A percentile compares a stretch with the other conserved stretches of the same genome.
Conservation (phyloP, 2,888 invertebrate species). For the Eupithecia abbreviata region DNA sequence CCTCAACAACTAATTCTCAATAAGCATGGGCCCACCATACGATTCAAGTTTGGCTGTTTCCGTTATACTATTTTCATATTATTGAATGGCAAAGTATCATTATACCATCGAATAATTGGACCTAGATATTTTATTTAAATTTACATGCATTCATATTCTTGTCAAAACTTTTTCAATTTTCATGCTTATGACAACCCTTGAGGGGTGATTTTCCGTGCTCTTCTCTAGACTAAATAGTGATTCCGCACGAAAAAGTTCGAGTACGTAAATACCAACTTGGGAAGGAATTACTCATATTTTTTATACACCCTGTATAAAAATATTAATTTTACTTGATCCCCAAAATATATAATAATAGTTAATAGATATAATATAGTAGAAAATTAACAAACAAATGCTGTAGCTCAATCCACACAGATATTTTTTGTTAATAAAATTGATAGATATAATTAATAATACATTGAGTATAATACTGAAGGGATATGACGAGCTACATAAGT, state of each 20-base stretch:
- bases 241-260: neutral
- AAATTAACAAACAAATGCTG: no score
- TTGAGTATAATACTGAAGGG: no score
- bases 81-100: neutral
- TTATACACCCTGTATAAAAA: neutral
- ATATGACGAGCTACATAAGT: no score
- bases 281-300: neutral
- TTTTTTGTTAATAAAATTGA: no score
- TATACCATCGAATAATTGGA: neutral
- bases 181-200: conserved; percentile 18
- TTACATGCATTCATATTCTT: neutral
- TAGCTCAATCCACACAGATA: no score
- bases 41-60: neutral
- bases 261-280: neutral
- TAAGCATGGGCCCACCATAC: neutral
- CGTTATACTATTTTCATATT: neutral
- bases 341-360: no score
- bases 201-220: conserved; percentile 19
- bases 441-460: no score
- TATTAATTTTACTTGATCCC: no score
- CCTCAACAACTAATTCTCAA: neutral
- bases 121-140: neutral
- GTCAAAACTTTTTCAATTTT: neutral
- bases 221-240: conserved; percentile 14
- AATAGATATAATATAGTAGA: no score